Evolutionary conservation across 2,888 invertebrate species (phyloP).

Genomic region (Cryptus viduatorius): DNA sequence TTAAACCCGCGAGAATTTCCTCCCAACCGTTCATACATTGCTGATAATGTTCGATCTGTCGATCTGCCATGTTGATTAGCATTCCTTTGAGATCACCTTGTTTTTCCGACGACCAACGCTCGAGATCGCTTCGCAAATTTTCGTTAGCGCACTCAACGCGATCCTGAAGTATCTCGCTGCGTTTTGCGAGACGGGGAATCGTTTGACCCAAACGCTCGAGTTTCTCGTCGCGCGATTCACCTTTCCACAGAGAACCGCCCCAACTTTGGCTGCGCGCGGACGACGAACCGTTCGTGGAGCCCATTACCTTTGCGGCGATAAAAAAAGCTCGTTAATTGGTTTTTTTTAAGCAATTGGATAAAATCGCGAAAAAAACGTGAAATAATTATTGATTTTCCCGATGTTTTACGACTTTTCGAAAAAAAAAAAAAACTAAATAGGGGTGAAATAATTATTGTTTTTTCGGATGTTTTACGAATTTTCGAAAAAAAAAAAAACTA

Average conservation of each 20-base stretch:
- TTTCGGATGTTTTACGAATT: too few species aligned
- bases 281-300: conserved; percentile 72
- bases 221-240: conserved; percentile 87
- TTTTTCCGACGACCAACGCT: conserved; percentile 89
- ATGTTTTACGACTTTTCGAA: too few species aligned
- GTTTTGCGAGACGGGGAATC: conserved; percentile 86
- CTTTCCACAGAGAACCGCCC: conserved; percentile 87
- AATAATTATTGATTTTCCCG: too few species aligned
- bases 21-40: conserved; percentile 87
- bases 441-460: too few species aligned
- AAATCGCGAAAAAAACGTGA: too few species aligned
- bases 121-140: conserved; percentile 89
- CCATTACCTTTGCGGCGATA: conserved; percentile 71
- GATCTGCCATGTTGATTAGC: conserved; percentile 88
- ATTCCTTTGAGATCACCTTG: conserved; percentile 88
- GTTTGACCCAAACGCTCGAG: conserved; percentile 84
- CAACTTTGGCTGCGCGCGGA: conserved; percentile 79
- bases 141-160: conserved; percentile 90
- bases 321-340: conserved; percentile 17
- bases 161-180: conserved; percentile 87
- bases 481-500: too few species aligned
- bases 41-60: conserved; percentile 89
- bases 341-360: neutral
- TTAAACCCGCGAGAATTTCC: conserved; percentile 83
- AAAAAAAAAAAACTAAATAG: too few species aligned